Percentiles rank a stretch among this genome's conserved stretches.
Evolutionary conservation across 2,113 vertebrate genomes (phyloP).

Genomic region (Mesitornis unicolor): DNA sequence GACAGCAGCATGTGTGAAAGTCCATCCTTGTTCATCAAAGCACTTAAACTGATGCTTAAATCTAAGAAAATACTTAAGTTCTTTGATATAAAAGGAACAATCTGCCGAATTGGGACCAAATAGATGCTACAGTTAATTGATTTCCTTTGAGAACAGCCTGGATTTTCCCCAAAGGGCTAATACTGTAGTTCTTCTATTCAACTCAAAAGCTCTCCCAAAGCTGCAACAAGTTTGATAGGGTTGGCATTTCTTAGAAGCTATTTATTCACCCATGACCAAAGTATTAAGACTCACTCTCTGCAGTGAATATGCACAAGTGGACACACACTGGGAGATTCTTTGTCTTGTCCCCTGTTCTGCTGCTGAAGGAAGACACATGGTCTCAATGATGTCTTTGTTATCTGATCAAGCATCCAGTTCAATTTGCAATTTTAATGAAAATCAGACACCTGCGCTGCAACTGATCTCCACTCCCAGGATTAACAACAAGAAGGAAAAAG

Average conservation of each 20-base stretch:
- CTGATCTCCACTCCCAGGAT: slow-evolving; percentile 75
- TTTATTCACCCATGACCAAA: slow-evolving; percentile 71
- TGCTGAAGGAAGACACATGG: slow-evolving; percentile 67
- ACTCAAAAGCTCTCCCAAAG: slow-evolving; percentile 18
- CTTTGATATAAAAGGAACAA: slow-evolving; percentile 12
- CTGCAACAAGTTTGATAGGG: slow-evolving; percentile 34
- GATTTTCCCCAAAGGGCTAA: not conserved
- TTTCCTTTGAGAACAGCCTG: slow-evolving; percentile 37
- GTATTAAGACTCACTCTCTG: slow-evolving; percentile 22
- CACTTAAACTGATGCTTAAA: slow-evolving; percentile 1
- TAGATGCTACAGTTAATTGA: slow-evolving; percentile 40
- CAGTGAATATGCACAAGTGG: slow-evolving; percentile 49
- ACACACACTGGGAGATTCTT: slow-evolving; percentile 62
- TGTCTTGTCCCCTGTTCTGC: slow-evolving; percentile 60
- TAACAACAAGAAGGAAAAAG: slow-evolving; percentile 55
- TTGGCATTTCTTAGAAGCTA: slow-evolving; percentile 67
- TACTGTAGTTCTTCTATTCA: not conserved
- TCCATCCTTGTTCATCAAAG: not conserved
- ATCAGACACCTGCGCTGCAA: slow-evolving; percentile 88
- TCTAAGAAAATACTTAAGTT: slow-evolving; percentile 20
- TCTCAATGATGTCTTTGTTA: slow-evolving; percentile 82
- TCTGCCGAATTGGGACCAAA: not conserved
- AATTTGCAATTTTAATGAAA: slow-evolving; percentile 95
- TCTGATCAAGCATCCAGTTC: slow-evolving; percentile 81
- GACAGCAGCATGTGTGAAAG: not conserved